phyloP scores from a whole-genome alignment of 2,797 vertebrate species.

The Sebastiscus albofasciatus region DNA sequence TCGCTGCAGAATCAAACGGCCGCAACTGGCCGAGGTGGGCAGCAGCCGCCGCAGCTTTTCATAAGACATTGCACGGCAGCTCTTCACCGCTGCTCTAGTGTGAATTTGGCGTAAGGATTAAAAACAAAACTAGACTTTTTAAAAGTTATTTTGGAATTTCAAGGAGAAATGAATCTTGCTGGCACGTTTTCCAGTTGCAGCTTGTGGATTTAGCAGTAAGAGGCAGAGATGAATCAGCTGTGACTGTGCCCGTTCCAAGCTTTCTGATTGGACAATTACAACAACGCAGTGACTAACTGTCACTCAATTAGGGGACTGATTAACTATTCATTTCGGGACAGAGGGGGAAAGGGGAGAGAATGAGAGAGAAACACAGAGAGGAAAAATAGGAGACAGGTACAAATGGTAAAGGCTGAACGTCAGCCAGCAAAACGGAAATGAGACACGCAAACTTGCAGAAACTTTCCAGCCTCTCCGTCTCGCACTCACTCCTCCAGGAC shows the following conservation, averaged over 20 bases:
- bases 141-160: slow-evolving; percentile 61
- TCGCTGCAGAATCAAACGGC: too few relatives aligned
- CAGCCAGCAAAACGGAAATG: slow-evolving; percentile 56
- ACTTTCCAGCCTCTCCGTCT: slow-evolving; percentile 33
- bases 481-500: slow-evolving; percentile 46
- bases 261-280: slow-evolving; percentile 87
- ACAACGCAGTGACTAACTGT: slow-evolving; percentile 80
- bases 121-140: slow-evolving; percentile 49
- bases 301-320: slow-evolving; percentile 85
- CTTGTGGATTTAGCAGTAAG: slow-evolving; percentile 73
- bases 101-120: neutral
- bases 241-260: slow-evolving; percentile 77
- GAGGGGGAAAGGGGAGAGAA: slow-evolving; percentile 35
- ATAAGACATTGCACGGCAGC: too few relatives aligned
- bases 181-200: slow-evolving; percentile 74
- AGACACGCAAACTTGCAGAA: slow-evolving; percentile 37
- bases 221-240: slow-evolving; percentile 81
- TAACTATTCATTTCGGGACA: slow-evolving; percentile 82
- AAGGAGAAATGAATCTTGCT: slow-evolving; percentile 58
- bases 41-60: too few relatives aligned
- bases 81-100: too few relatives aligned
- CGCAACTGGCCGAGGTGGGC: accelerated
- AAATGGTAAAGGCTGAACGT: slow-evolving; percentile 54
- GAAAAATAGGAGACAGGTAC: slow-evolving; percentile 60
- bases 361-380: slow-evolving; percentile 13